A percentile compares a stretch with the other conserved stretches of the same genome.
These are phyloP conservation scores for Sternarchorhynchus goeldii DNA, from an alignment of 2,797 vertebrate species.

Conservation along the genomic window DNA sequence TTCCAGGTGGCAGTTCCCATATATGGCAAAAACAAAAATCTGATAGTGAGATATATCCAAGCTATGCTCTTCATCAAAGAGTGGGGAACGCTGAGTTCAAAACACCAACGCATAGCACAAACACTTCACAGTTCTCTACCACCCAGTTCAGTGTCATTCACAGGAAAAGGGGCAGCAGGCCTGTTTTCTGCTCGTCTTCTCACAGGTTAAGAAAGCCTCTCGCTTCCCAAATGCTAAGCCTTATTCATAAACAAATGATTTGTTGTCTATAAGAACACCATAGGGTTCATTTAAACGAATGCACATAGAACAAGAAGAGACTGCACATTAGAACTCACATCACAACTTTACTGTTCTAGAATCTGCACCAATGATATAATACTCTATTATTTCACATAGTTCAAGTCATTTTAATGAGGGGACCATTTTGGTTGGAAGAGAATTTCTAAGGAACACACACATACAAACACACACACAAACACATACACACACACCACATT, in stretches of 20 bases:
- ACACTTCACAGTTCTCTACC: slow-evolving; percentile 19
- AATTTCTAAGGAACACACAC: not conserved
- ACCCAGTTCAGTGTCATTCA: slow-evolving; percentile 9
- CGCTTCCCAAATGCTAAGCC: not conserved
- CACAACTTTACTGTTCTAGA: not conserved
- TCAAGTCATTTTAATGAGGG: not conserved
- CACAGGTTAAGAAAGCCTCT: slow-evolving; percentile 31
- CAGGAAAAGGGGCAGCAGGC: slow-evolving; percentile 6
- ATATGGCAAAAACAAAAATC: not conserved
- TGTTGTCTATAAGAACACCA: not conserved
- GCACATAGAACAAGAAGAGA: not conserved
- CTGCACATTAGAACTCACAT: slow-evolving; percentile 8
- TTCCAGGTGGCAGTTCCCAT: not conserved
- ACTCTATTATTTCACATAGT: slow-evolving; percentile 18
- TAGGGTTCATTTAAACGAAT: slow-evolving; percentile 1
- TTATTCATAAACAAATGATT: slow-evolving; percentile 6
- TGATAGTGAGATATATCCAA: not conserved
- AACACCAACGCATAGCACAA: not conserved
- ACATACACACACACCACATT: slow-evolving; percentile 25
- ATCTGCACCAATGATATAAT: not conserved
- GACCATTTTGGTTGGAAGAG: slow-evolving; percentile 26
- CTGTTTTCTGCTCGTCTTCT: slow-evolving; percentile 22
- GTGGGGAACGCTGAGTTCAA: not conserved
- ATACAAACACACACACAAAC: not conserved
- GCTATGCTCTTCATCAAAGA: not conserved